These are phyloP conservation scores for Nephila pilipes DNA, from an alignment of 1,140 invertebrate genomes.

Conservation along the genomic window DNA sequence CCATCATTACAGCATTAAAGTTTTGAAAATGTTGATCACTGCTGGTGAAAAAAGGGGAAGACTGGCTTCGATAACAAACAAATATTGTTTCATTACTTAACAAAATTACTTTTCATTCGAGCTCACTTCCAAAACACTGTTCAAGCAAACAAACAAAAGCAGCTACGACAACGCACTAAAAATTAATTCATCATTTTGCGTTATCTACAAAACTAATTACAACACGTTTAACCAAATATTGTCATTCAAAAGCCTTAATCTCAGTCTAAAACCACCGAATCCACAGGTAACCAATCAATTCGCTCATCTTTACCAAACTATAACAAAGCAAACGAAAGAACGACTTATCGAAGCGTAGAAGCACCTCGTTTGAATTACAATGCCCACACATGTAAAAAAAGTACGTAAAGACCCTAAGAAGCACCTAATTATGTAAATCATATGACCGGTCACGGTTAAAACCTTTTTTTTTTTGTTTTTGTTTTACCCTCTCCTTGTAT, in stretches of 20 bases:
- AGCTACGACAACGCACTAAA: background rate
- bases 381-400: background rate
- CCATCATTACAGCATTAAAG: no score
- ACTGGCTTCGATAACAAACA: background rate
- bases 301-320: background rate
- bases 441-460: conserved; percentile 33
- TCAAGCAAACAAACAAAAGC: no score
- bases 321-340: conserved; percentile 16
- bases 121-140: no score
- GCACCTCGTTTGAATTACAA: background rate
- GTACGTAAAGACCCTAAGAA: background rate
- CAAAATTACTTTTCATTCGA: background rate
- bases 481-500: background rate
- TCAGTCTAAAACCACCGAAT: background rate
- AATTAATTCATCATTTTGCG: background rate
- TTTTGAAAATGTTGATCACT: no score
- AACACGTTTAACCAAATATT: background rate
- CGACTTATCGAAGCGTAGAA: background rate
- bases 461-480: conserved; percentile 15
- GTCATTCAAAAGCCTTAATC: background rate
- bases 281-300: conserved; percentile 25
- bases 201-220: conserved; percentile 7
- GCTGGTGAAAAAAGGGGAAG: no score
- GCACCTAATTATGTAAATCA: conserved; percentile 18
- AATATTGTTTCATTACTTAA: background rate